Base-by-base conservation (phyloP, 2,888 invertebrate species). In the Andrena praecox region DNA sequence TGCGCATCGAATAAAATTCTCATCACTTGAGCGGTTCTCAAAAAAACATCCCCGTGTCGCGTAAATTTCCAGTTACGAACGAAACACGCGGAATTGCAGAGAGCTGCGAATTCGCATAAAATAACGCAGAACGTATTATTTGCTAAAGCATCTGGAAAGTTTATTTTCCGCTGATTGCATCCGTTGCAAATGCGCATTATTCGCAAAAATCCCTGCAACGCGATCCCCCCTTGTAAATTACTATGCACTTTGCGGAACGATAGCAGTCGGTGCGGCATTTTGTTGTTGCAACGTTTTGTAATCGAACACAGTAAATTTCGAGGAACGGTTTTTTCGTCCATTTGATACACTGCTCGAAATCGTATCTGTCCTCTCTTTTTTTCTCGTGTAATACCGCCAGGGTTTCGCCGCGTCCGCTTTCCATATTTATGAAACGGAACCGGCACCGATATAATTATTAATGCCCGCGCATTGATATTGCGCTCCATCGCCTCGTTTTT, bases 341-440 rank as follows among this genome's bases (percentile, higher is more conserved):
- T 78, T 74, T 66, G 20, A 42, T 60, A 24, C n/a, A 42, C 24
- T 35, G 42, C 16, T 12, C 35, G 35, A 42, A 63, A 67, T 12
- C 52, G 52, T 48, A 52, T 24, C 72, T n/a, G 16, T 10, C 63
- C 68, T 62, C 72, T 56, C 24, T 56, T n/a, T 27, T 27, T 56
- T 24, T 27, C 24, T 56, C 8, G 0, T 8, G 56, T 56, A 62
- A 72, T 68, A 29, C 50, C 5, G 24, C 63, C 24, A 12, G n/a
- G 8, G 31, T 20, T 27, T 2, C 54, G 8, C 60, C 50, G 7
- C 66, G 10, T 27, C 29, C 10, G 27, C 8, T 42, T 63, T 78
- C 50, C 67, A 82, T 76, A 85, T 79, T 82, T 79, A 85, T 79
- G 69, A 70, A 73, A 79, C 52, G 29, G 31, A 56, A 76, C 8